Percentiles rank a stretch among this genome's conserved stretches.
Evolutionary conservation across 2,113 vertebrate genomes (phyloP).

Genomic region (Phaethon lepturus): DNA sequence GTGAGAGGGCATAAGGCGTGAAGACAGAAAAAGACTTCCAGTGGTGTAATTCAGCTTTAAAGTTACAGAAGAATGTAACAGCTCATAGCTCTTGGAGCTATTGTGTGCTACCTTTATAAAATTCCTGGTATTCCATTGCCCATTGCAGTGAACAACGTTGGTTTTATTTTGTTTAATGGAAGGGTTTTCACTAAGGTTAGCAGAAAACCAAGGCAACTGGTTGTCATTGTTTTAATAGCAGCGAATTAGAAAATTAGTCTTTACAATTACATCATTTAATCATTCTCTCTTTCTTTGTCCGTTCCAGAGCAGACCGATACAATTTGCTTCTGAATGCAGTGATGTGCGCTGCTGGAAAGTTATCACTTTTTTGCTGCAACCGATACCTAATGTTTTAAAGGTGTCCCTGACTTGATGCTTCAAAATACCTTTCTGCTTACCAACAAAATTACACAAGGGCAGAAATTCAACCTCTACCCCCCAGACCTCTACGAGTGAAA

Average conservation of each 20-base stretch:
- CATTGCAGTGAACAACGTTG: neutral
- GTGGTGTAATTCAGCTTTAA: neutral
- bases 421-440: neutral
- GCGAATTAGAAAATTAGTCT: neutral
- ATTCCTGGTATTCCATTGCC: neutral
- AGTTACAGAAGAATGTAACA: neutral
- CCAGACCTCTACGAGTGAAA: neutral
- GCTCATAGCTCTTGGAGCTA: neutral
- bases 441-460: neutral
- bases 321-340: constrained; percentile 36
- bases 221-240: constrained; percentile 29
- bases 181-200: neutral
- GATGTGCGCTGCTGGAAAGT: constrained; percentile 8
- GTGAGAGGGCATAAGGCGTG: neutral
- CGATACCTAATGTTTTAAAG: neutral
- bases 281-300: constrained; percentile 7
- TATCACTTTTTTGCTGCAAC: neutral
- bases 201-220: neutral
- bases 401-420: neutral
- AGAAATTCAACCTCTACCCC: neutral
- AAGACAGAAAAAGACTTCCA: neutral
- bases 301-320: constrained; percentile 32
- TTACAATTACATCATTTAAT: constrained; percentile 50
- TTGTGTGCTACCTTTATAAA: neutral
- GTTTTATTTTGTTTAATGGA: constrained; percentile 14